Evolutionary conservation across 1,140 invertebrate genomes (phyloP), one percentile per base, ranked within the genome.

Genomic region (Teleogryllus occipitalis): DNA sequence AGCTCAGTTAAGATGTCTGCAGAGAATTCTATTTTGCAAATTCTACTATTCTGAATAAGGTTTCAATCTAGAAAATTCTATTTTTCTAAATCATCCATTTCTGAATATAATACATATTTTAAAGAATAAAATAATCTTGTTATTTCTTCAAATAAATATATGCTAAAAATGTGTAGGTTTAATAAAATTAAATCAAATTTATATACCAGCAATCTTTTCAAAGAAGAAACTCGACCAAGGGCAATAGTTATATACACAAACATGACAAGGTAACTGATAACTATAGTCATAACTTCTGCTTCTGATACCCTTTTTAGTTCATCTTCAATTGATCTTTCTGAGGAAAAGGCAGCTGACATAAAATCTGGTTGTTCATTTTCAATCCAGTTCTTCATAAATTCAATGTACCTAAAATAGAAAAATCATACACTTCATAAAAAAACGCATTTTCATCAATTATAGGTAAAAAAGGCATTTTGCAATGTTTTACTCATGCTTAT

Each of bases 241-340:
- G 95, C 90, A 27, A 98, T 82, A 14, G 93, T 90, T 76, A 98
- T 94, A 83, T 98, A 98, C n/a, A 92, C 83, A 86, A 98, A 97
- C 96, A 98, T 98, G 65, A 97, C 90, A 27, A 92, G 78, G 82
- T 98, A 98, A 85, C 95, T 97, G 81, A 97, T 92, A 3, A 93
- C 84, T 81, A 97, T 93, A 0, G 96, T 98, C 12, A 87, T 81
- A n/a, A 93, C 87, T 88, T 98, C 96, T 14, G 94, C 94, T 81
- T 90, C 87, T 54, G 95, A 96, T 77, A 96, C 90, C 81, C 95
- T 86, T 75, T 91, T 88, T 15, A 98, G 88, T 86, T 97, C 97
- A 87, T 98, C 97, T 86, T 97, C 89, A 75, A 97, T 94, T 7
- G 95, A 97, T 79, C 94, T 88, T 87, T 98, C 96, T 0, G 95